Base-by-base conservation (phyloP, 53 echinoderm and acorn worm genomes). In the Paracentrotus lividus region DNA sequence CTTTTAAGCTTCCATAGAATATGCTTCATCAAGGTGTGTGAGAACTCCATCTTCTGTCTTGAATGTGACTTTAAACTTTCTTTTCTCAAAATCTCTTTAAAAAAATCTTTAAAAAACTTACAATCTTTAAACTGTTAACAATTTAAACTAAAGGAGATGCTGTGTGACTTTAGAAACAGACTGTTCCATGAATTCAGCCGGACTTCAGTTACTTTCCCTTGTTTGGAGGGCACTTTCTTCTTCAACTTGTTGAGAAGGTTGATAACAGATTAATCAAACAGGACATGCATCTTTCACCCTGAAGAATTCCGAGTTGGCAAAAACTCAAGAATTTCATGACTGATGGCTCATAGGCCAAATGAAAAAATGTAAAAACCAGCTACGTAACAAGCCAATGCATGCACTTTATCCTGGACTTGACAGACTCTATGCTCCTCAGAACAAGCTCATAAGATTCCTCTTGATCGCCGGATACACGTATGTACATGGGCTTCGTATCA, bases 361-460 rank as follows among this genome's bases (percentile, higher is more conserved):
- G 59, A 59, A 59, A 59, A 59, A n/a, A n/a, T n/a, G 59, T 59
- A 59, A 1, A 59, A 59, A 59, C 59, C 59, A 59, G 59, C 59
- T 59, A 59, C 59, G 59, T 59, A 59, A 59, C 59, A 59, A 59
- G 59, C 59, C 59, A 59, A 59, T 59, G 59, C 59, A 59, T 59
- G 59, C 59, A 59, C 3, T 12, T 59, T 59, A 59, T 59, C 59
- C 59, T 59, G 59, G 59, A 59, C 59, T 59, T 59, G 59, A 59
- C 59, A 59, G 59, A 59, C 59, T 59, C 59, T 59, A 21, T 59
- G 59, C 59, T 59, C 59, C 59, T 59, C 59, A 59, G 59, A 59
- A 59, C 59, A 59, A 59, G 59, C 59, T 59, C 59, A 6, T 59
- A 59, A 21, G 59, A 59, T 4, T 59, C 59, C 59, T 59, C 59